Conservation (phyloP, 2,888 invertebrate genomes). For the Helicoverpa assulta region DNA sequence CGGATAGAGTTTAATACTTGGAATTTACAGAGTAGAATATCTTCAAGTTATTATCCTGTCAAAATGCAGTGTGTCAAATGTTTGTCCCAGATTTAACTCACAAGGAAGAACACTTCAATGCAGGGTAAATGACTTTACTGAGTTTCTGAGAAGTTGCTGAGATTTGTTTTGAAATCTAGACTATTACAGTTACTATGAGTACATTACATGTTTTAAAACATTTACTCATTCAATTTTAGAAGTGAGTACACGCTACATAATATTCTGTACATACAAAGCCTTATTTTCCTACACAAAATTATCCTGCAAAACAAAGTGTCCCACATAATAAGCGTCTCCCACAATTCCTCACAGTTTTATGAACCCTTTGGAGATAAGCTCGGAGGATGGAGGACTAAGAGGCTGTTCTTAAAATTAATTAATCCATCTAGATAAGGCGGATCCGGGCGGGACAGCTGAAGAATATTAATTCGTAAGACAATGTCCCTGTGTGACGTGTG, state of each 20-base stretch:
- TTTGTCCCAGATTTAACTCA: not conserved
- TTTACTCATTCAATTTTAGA: not conserved
- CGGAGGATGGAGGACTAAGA: conserved; percentile 34
- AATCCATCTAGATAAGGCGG: conserved; percentile 46
- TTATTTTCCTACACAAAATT: not conserved
- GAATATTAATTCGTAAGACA: conserved; percentile 54
- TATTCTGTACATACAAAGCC: not conserved
- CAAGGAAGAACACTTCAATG: not conserved
- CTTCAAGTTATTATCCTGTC: conserved; percentile 2
- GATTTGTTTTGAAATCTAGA: no score
- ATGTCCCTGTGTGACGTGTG: conserved; percentile 30
- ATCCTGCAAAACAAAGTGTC: conserved; percentile 4
- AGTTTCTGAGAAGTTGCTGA: no score
- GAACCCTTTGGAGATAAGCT: conserved; percentile 37
- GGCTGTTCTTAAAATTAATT: conserved; percentile 55
- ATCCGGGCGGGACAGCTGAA: conserved; percentile 29
- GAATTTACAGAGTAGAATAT: conserved; percentile 3
- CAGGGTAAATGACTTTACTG: not conserved
- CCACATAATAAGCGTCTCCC: conserved; percentile 1
- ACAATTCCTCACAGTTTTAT: conserved; percentile 30
- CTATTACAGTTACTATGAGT: no score
- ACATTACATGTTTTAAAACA: no score
- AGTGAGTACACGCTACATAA: not conserved
- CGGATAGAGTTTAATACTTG: conserved; percentile 20
- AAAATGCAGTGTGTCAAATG: conserved; percentile 2